These are phyloP conservation scores for Atractosteus spatula DNA, from an alignment of 2,113 vertebrate genomes.

Conservation along the genomic window DNA sequence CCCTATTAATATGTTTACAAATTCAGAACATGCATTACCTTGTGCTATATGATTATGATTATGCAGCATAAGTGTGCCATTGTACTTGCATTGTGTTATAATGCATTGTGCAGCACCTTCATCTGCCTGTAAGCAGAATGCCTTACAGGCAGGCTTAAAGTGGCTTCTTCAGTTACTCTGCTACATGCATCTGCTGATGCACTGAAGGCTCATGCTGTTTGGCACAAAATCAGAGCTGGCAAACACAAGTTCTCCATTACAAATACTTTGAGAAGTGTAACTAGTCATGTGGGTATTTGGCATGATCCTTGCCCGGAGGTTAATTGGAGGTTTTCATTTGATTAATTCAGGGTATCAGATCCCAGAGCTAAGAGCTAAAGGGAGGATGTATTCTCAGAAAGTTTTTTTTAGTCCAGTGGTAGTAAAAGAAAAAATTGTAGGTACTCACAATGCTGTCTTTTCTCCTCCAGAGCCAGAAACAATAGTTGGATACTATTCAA, in stretches of 20 bases:
- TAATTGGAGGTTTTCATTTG: slow-evolving; percentile 63
- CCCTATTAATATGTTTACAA: too few relatives aligned
- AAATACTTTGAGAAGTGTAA: slow-evolving; percentile 42
- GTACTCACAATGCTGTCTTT: too few relatives aligned
- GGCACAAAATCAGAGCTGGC: slow-evolving; percentile 45
- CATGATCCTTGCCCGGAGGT: slow-evolving; percentile 55
- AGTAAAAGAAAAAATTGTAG: too few relatives aligned
- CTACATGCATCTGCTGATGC: slow-evolving; percentile 49
- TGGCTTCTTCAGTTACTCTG: slow-evolving; percentile 15
- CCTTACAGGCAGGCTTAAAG: slow-evolving; percentile 19
- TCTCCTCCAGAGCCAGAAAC: too few relatives aligned
- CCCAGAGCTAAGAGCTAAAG: slow-evolving; percentile 19
- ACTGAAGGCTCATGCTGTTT: slow-evolving; percentile 34
- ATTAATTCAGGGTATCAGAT: slow-evolving; percentile 51
- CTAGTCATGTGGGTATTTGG: slow-evolving; percentile 42
- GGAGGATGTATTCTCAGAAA: too few relatives aligned
- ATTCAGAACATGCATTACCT: too few relatives aligned
- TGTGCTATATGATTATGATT: too few relatives aligned
- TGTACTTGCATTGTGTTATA: too few relatives aligned
- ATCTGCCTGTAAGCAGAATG: slow-evolving; percentile 15
- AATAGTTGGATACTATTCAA: too few relatives aligned
- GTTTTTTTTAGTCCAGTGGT: too few relatives aligned
- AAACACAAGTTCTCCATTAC: slow-evolving; percentile 41
- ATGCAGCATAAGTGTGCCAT: too few relatives aligned
- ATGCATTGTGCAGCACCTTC: too few relatives aligned